Evolutionary conservation across 2,797 vertebrate genomes (phyloP), one percentile per base, ranked within the genome.

Genomic region (Potorous gilbertii): DNA sequence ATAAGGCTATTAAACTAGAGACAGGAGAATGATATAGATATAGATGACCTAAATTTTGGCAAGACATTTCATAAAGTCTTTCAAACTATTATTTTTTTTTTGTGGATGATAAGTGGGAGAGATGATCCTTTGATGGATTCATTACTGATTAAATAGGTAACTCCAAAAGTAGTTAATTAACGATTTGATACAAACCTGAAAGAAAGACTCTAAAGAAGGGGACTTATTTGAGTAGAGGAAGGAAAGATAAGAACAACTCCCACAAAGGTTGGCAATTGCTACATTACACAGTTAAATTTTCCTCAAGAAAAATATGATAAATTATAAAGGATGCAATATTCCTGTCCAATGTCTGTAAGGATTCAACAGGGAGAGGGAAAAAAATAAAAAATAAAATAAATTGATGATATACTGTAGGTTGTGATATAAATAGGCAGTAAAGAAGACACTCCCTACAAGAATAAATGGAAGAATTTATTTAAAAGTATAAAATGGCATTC

Each of bases 251-350:
- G 40, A 81, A 46, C n/a, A 74, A 24, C 29, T 81, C 40, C 40
- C 40, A 46, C 21, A 62, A 27, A 95, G 31, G 91, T 56, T 94
- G 74, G 92, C 92, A 95, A 96, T 31, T 92, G 54, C 95, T 92
- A 95, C 3, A 66, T 81, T 81, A 95, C 0, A 94, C 18, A 81
- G 92, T 54, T 92, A 91, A 66, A 74, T 56, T 91, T 90, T 90
- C n/a, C 90, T 90, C 0, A 59, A 29, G 34, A 3, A 21, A 56
- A 46, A 97, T 95, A 91, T 31, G 92, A 92, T 54, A 66, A 93
- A 94, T 29, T 31, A 93, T 11, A 92, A 90, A 94, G 94, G 91
- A 94, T 31, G 54, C 62, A 96, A 95, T 90, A 92, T 3, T 55
- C 93, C 90, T 54, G 46, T 93, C 90, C 40, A 46, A 40, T 5